Evolutionary conservation across 2,797 vertebrate species (phyloP), one percentile per base, ranked within the genome.

Genomic region (Cuculus canorus): DNA sequence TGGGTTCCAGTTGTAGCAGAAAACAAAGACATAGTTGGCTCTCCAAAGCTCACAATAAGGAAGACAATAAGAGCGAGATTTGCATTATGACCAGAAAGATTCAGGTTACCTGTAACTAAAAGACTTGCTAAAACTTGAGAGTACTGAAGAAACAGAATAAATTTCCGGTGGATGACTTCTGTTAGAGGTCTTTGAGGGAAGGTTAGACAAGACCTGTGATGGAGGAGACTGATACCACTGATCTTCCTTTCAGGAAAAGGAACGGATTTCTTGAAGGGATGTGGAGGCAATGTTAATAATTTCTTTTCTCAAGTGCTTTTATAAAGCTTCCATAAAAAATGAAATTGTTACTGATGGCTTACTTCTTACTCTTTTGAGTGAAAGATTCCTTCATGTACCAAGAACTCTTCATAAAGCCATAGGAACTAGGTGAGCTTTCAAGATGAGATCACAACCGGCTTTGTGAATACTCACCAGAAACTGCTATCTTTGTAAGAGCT

Each of bases 401-500:
- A 85, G 73, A 92, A 50, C 47, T 88, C 48, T 71, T 88, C 86
- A 70, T 45, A 77, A 92, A 90, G 48, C 50, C 71, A 37, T 17
- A 22, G 57, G 22, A 33, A 78, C 45, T 72, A 56, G 52, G 57
- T 69, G 52, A 95, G 53, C 39, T 73, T 69, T 61, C 50, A 92
- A 76, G 70, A 88, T 87, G 73, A 79, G 33, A 56, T 91, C 7
- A 0, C 57, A 90, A 93, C n/a, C 61, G 60, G 39, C 28, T 82
- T 57, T 65, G 53, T 52, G 93, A 92, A 85, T 69, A 65, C 50
- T 92, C 73, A 60, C 53, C 32, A 89, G 86, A 90, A 97, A 93
- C 60, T 70, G 52, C 75, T 91, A 52, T 76, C 73, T 84, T 92
- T 94, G 32, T 80, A 71, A 77, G 63, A 84, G 16, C 47, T 90